phyloP scores from a whole-genome alignment of 1,140 invertebrate species.

The Melipona quadrifasciata region DNA sequence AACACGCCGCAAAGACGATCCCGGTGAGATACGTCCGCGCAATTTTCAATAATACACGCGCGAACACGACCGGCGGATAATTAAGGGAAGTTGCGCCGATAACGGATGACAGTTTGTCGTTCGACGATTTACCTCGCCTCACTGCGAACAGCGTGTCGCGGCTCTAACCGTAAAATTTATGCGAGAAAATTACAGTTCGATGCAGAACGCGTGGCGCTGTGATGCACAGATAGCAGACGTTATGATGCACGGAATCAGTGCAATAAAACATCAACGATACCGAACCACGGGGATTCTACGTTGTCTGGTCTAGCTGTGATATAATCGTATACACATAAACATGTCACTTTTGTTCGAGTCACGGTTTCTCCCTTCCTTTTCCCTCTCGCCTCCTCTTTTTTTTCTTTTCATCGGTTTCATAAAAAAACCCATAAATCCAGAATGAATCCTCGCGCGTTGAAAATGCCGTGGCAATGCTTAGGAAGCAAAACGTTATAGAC shows the following conservation, averaged over 20 bases:
- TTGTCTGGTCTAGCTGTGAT: neutral
- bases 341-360: neutral
- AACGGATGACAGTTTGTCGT: neutral
- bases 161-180: conserved; percentile 49
- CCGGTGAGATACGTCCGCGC: neutral
- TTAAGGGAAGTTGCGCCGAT: neutral
- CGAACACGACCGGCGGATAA: neutral
- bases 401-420: neutral
- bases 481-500: neutral
- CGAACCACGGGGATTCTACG: neutral
- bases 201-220: conserved; percentile 16
- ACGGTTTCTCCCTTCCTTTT: neutral
- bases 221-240: conserved; percentile 29
- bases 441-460: neutral
- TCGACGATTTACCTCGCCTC: conserved; percentile 26
- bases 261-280: conserved; percentile 52
- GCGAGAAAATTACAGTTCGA: conserved; percentile 43
- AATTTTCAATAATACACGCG: neutral
- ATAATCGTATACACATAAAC: neutral
- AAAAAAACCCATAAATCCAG: conserved; percentile 17
- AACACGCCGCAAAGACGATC: neutral
- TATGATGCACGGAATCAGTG: conserved; percentile 52
- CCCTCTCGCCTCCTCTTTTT: neutral
- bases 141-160: conserved; percentile 4
- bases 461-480: neutral